phyloP scores from a whole-genome alignment of 2,113 vertebrate species.

The Oriolus oriolus region DNA sequence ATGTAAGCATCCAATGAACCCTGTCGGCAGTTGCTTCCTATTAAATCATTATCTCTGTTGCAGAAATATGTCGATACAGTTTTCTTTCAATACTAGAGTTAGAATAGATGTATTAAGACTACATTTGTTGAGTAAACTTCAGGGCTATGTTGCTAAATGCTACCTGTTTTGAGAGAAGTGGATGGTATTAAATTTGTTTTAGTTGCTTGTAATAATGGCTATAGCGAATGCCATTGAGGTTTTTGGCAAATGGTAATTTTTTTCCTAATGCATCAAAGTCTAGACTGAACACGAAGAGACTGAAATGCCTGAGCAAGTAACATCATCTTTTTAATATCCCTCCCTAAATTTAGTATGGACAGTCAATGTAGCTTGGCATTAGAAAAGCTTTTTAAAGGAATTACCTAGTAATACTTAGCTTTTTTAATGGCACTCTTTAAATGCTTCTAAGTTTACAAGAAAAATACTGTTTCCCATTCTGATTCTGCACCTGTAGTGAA shows the following conservation, averaged over 20 bases:
- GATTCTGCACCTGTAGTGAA: not conserved
- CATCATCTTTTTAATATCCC: not conserved
- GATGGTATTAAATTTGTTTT: not conserved
- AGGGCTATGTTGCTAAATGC: not conserved
- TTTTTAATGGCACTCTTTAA: not conserved
- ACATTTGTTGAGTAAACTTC: not conserved
- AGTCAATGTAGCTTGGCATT: not conserved
- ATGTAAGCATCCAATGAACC: conserved; percentile 35
- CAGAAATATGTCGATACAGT: not conserved
- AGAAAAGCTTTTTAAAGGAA: not conserved
- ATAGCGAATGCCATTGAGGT: not conserved
- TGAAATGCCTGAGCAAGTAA: not conserved
- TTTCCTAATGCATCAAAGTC: not conserved
- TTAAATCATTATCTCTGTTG: conserved; percentile 20
- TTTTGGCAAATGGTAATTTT: not conserved
- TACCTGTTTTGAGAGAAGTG: not conserved
- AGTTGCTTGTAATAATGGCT: not conserved
- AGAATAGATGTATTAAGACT: not conserved
- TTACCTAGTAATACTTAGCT: not conserved
- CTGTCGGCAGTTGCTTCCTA: conserved; percentile 17
- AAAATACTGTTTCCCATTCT: not conserved
- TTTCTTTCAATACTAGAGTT: not conserved
- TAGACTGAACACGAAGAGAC: not conserved
- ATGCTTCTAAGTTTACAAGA: not conserved
- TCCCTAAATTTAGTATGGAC: not conserved